Evolutionary conservation across 2,113 vertebrate genomes (phyloP), one percentile per base, ranked within the genome.

Genomic region (Oryzias curvinotus): DNA sequence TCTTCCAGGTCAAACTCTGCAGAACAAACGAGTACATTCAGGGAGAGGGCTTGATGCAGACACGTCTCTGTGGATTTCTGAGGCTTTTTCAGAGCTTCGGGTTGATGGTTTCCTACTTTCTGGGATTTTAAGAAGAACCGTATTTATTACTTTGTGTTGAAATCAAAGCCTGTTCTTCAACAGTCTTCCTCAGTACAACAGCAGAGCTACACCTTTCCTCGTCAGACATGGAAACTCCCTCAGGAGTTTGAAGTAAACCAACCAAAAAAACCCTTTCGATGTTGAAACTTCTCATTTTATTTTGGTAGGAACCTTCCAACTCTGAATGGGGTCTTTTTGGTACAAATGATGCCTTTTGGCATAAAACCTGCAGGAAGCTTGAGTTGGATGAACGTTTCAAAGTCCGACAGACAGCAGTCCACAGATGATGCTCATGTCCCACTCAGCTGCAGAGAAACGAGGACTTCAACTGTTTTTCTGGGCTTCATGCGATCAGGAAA

Each of bases 1-100:
- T 36, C 83, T 82, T 77, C 75, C 72, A 86, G 81, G 80, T 78
- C 54, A 65, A 59, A 55, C 65, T 62, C 60, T 49, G 46, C 62
- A 26, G 47, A 41, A 65, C 3, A 28, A 62, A 68, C 56, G 19
- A 19, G 19, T 14, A 30, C 7, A 47, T 7, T 4, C 17, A 62
- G 59, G 8, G 18, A 15, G 53, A 47, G 12, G 17, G 14, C 23
- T 7, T 56, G n/a, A 19, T 16, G 62, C 65, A 57, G 12, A 19
- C 54, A 14, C 1, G 50, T 48, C 52, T 48, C 41, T 65, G 52
- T 60, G 21, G 36, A 18, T 44, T 41, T 28, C 14, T 52, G 18
- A 46, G 43, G 13, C 43, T 64, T 62, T 36, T 65, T 23, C 57
- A 18, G 17, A 41, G 15, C 61, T 55, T 67, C 42, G 50, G 21